phyloP scores from a whole-genome alignment of 2,797 vertebrate genomes.

The Amazonetta brasiliensis region DNA sequence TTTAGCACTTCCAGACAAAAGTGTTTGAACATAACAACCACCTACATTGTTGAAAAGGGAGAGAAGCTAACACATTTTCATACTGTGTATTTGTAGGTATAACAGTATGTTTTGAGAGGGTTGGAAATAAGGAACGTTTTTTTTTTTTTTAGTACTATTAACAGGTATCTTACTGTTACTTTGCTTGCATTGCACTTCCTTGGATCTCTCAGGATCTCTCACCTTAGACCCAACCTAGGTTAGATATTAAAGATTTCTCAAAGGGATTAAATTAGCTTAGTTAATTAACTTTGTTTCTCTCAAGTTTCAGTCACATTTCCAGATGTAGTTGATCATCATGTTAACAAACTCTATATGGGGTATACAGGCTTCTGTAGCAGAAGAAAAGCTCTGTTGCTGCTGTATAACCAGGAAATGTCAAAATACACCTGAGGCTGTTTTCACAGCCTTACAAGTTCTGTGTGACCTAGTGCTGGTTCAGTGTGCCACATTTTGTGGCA shows the following conservation, averaged over 20 bases:
- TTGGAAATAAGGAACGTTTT: neutral
- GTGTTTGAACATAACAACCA: neutral
- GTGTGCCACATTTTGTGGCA: neutral
- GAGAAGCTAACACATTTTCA: neutral
- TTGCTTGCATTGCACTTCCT: neutral
- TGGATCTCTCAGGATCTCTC: neutral
- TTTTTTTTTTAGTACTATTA: neutral
- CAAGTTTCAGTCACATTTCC: neutral
- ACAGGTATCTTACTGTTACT: neutral
- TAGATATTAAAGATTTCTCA: neutral
- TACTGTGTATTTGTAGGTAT: neutral
- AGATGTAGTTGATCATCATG: neutral
- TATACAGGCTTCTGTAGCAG: neutral
- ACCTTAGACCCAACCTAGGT: neutral
- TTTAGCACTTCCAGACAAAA: neutral
- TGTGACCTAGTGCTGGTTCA: neutral
- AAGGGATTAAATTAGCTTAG: neutral
- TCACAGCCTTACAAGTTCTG: neutral
- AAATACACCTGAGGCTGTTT: neutral
- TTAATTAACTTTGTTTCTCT: neutral
- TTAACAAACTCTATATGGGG: fast-evolving
- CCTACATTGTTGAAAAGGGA: neutral
- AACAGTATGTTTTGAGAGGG: neutral
- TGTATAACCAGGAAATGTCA: neutral
- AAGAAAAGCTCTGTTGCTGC: neutral